Conservation (phyloP, 2,797 vertebrate species). For the Mormyrus hasselquistii region DNA sequence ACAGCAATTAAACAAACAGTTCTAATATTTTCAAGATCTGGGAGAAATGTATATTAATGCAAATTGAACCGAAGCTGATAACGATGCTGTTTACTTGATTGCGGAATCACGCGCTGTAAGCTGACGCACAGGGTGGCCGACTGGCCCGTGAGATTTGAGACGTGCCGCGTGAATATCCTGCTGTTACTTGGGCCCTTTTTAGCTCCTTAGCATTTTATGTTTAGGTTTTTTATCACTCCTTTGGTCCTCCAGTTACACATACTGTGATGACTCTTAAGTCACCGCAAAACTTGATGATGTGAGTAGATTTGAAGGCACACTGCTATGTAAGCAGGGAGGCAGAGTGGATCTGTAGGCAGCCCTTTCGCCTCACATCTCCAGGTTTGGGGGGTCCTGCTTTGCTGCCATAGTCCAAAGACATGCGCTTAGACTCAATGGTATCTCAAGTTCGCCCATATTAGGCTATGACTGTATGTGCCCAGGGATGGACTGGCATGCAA, state of each 20-base stretch:
- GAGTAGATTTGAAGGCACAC: neutral
- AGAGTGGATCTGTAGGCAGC: neutral
- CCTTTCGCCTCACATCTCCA: neutral
- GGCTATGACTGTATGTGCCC: neutral
- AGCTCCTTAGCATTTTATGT: constrained; percentile 5
- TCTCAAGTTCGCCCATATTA: neutral
- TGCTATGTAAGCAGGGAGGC: neutral
- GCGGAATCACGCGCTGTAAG: neutral
- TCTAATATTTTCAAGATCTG: neutral
- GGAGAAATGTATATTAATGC: neutral
- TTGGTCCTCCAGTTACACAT: neutral
- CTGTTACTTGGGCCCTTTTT: neutral
- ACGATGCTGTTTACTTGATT: neutral
- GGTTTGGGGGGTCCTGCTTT: neutral
- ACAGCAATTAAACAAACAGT: neutral
- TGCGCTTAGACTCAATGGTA: neutral
- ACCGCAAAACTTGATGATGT: neutral
- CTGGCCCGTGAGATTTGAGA: neutral
- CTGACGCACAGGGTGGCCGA: neutral
- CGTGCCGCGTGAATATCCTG: neutral
- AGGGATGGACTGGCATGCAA: neutral
- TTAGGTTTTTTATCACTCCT: constrained; percentile 3
- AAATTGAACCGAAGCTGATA: neutral
- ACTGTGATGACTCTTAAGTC: neutral
- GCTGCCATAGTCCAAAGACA: neutral